phyloP scores from a whole-genome alignment of 2,888 invertebrate species.

The Scaptomyza flava region DNA sequence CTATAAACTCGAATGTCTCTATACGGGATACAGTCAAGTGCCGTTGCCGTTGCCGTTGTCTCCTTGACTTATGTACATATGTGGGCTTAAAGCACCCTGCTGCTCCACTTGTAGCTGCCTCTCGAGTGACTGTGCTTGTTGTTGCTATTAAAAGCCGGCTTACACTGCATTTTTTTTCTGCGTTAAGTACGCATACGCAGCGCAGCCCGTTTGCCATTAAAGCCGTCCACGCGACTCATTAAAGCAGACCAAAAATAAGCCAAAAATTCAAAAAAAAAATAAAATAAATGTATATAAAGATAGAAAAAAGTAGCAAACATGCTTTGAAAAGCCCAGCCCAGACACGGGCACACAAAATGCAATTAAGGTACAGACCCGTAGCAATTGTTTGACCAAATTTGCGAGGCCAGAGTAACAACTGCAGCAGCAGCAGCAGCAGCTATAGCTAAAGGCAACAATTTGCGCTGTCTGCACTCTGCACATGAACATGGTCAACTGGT shows the following conservation, averaged over 20 bases:
- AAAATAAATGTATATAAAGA: background rate
- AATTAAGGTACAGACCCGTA: conserved; percentile 59
- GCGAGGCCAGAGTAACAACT: conserved; percentile 17
- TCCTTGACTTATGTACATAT: background rate
- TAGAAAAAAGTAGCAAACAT: conserved; percentile 6
- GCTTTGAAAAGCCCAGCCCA: conserved; percentile 35
- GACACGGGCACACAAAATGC: conserved; percentile 44
- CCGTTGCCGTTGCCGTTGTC: background rate
- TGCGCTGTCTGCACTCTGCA: conserved; percentile 32
- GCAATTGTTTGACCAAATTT: conserved; percentile 62
- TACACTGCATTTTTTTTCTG: too few species aligned
- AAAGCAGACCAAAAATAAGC: conserved; percentile 36
- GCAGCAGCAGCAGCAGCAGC: conserved; percentile 11
- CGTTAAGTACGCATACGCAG: conserved; percentile 67
- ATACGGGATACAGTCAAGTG: background rate
- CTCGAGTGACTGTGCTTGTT: too few species aligned
- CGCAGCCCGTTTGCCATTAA: conserved; percentile 39
- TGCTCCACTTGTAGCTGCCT: too few species aligned
- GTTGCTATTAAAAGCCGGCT: too few species aligned
- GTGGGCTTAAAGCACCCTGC: background rate
- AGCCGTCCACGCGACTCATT: conserved; percentile 49
- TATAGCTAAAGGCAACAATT: conserved; percentile 29
- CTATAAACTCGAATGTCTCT: background rate
- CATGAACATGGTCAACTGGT: conserved; percentile 48
- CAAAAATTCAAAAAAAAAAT: background rate